These are phyloP conservation scores for Rhinichthys klamathensis DNA, from an alignment of 2,113 vertebrate genomes.

Conservation along the genomic window DNA sequence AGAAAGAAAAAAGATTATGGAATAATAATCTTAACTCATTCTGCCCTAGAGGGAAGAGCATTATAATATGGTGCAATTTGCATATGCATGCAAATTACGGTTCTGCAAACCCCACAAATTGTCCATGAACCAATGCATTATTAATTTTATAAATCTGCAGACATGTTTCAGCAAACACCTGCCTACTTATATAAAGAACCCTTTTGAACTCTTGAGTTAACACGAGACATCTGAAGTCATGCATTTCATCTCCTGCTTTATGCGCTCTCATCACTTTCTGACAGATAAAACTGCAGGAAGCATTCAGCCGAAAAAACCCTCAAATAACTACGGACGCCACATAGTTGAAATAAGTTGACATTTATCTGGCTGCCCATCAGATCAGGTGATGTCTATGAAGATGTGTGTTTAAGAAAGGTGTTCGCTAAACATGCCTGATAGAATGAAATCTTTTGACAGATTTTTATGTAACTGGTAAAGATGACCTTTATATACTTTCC, in stretches of 20 bases:
- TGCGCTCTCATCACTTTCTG: neutral
- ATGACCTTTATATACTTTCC: neutral
- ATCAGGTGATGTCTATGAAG: slow-evolving; percentile 10
- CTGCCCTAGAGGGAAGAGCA: neutral
- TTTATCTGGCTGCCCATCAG: slow-evolving; percentile 15
- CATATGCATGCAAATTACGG: neutral
- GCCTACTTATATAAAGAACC: neutral
- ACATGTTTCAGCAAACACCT: neutral
- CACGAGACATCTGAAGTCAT: neutral
- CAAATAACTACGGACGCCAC: neutral
- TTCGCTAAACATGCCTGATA: neutral
- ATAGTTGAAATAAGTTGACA: neutral
- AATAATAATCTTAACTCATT: neutral
- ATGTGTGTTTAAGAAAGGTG: neutral
- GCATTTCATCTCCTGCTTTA: neutral
- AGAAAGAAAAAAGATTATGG: too few relatives aligned
- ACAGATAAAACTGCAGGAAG: neutral
- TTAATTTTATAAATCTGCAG: neutral
- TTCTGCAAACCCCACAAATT: neutral
- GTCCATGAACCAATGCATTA: neutral
- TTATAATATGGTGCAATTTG: neutral
- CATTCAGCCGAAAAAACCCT: neutral
- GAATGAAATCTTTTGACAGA: neutral
- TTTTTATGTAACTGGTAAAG: neutral
- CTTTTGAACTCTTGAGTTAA: neutral